Conservation (phyloP, 53 echinoderm and acorn worm species). For the Stichopus horrens region DNA sequence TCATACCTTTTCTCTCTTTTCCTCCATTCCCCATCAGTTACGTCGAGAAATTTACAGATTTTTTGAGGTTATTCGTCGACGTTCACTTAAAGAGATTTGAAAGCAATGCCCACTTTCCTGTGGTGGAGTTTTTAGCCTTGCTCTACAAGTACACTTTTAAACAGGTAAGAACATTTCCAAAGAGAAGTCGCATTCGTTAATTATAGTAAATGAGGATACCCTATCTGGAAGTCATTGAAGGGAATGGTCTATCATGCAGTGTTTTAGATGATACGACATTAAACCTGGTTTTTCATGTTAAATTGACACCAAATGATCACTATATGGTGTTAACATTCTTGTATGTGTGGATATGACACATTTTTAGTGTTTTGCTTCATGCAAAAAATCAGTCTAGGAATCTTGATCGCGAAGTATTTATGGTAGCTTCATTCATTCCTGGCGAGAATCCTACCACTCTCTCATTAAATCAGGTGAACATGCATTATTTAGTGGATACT, state of each 20-base stretch:
- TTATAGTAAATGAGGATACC: not conserved
- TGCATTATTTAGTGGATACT: too few species aligned
- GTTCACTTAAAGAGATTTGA: constrained; percentile 90
- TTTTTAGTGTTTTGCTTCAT: too few species aligned
- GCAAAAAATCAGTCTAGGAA: too few species aligned
- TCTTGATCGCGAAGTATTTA: too few species aligned
- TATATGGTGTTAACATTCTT: too few species aligned
- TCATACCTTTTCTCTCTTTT: not conserved
- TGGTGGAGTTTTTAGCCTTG: constrained; percentile 86
- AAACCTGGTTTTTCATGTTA: too few species aligned
- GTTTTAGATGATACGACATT: too few species aligned
- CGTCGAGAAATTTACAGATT: constrained; percentile 98
- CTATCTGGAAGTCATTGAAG: not conserved
- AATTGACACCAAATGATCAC: too few species aligned
- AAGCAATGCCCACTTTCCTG: constrained; percentile 89
- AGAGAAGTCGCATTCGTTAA: not conserved
- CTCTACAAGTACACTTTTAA: constrained; percentile 99
- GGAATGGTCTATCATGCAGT: not conserved
- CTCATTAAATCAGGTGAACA: too few species aligned
- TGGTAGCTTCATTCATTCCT: too few species aligned
- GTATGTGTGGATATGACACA: too few species aligned
- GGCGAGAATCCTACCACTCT: too few species aligned
- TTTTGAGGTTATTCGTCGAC: constrained; percentile 89
- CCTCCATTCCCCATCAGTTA: constrained; percentile 55
- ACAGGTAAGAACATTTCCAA: constrained; percentile 63